phyloP scores from a whole-genome alignment of 1,140 invertebrate species.

The Arctopsyche grandis region DNA sequence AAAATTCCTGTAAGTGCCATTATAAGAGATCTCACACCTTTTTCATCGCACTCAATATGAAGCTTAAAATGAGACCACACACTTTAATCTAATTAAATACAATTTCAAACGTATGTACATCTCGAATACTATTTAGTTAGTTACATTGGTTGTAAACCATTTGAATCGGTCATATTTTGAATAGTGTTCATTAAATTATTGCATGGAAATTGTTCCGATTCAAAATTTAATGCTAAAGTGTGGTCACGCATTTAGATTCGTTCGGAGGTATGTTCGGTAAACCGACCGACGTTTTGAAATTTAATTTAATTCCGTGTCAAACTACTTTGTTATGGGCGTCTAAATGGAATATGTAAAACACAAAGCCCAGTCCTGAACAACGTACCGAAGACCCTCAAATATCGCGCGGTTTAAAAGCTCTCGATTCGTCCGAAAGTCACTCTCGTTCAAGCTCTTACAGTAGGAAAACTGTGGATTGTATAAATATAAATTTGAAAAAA shows the following conservation, averaged over 20 bases:
- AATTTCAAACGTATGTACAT: not conserved
- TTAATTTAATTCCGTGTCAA: conserved; percentile 55
- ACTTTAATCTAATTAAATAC: not conserved
- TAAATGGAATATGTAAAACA: conserved; percentile 54
- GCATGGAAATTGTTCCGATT: not conserved
- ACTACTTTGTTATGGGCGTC: conserved; percentile 52
- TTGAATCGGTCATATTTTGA: not conserved
- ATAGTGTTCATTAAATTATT: not conserved
- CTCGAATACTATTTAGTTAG: not conserved
- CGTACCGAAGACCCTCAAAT: not conserved
- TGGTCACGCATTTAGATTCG: not conserved
- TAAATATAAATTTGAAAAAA: too few species aligned
- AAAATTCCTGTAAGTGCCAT: conserved; percentile 41
- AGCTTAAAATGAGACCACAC: not conserved
- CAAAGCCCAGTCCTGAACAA: conserved; percentile 1
- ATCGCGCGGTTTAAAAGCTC: conserved; percentile 14
- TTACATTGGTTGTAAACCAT: not conserved
- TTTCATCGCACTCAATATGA: not conserved
- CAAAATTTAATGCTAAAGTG: not conserved
- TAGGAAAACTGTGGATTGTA: not conserved
- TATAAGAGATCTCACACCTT: conserved; percentile 32
- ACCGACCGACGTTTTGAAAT: conserved; percentile 52
- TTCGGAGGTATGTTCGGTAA: conserved; percentile 34
- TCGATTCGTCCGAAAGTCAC: not conserved
- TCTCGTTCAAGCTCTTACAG: not conserved